phyloP scores from a whole-genome alignment of 1,140 invertebrate species.

The Oreohelix idahoensis region DNA sequence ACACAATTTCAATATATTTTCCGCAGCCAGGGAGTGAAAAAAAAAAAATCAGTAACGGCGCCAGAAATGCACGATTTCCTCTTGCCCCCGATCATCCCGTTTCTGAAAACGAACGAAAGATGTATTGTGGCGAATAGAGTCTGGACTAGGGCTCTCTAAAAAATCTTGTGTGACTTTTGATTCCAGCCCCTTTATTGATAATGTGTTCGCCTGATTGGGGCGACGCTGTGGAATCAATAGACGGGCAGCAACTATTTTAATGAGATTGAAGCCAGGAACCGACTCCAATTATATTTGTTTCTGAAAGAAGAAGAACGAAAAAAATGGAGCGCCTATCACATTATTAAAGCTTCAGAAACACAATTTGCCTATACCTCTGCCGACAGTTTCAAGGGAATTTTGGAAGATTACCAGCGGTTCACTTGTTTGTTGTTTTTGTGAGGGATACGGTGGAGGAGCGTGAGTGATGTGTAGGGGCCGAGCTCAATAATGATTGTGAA shows the following conservation, averaged over 20 bases:
- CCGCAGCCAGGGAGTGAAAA: background rate
- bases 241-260: constrained; percentile 23
- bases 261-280: constrained; percentile 31
- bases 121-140: constrained; percentile 28
- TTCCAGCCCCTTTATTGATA: constrained; percentile 27
- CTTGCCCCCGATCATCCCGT: constrained; percentile 1
- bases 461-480: background rate
- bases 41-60: constrained; percentile 22
- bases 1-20: too few species aligned
- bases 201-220: constrained; percentile 32
- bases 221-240: background rate
- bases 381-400: background rate
- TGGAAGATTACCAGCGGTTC: background rate
- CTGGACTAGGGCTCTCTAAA: background rate
- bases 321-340: constrained; percentile 23
- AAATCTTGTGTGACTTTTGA: constrained; percentile 29
- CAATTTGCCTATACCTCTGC: background rate
- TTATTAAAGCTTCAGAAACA: constrained; percentile 9
- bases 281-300: constrained; percentile 36
- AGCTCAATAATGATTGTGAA: background rate
- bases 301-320: too few species aligned
- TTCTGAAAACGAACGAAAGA: constrained; percentile 32
- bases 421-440: constrained; percentile 1
- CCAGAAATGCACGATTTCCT: background rate
- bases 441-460: background rate